A percentile compares a stretch with the other conserved stretches of the same genome.
Evolutionary conservation across 1,140 invertebrate genomes (phyloP).

Genomic region (Drosophila athabasca): DNA sequence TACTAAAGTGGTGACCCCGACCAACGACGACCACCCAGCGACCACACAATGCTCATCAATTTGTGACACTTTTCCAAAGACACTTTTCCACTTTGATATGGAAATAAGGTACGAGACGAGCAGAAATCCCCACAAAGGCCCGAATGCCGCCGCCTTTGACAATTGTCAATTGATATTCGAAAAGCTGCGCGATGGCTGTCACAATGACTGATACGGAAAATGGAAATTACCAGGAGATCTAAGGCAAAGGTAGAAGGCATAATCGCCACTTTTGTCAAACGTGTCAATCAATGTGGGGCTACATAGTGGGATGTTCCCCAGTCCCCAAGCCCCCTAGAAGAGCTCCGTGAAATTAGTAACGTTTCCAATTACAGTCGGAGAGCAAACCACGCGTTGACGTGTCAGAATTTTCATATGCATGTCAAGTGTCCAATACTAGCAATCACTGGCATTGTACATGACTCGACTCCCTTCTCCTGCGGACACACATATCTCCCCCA

Average conservation of each 20-base stretch:
- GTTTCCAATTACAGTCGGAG: constrained; percentile 63
- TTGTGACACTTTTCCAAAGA: constrained; percentile 58
- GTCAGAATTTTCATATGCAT: constrained; percentile 84
- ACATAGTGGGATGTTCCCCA: neutral
- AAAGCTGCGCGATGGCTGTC: constrained; percentile 26
- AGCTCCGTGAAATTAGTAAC: constrained; percentile 59
- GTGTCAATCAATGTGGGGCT: constrained; percentile 62
- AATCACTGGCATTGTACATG: constrained; percentile 26
- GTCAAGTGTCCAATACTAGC: constrained; percentile 76
- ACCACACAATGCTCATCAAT: constrained; percentile 38
- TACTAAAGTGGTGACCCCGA: constrained; percentile 29
- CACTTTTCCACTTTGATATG: constrained; percentile 64
- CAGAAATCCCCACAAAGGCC: constrained; percentile 65
- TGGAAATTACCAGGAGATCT: constrained; percentile 54
- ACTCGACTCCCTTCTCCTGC: constrained; percentile 4
- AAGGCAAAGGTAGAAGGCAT: constrained; percentile 35
- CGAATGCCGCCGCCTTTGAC: constrained; percentile 15
- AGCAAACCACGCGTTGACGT: constrained; percentile 71
- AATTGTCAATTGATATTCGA: constrained; percentile 59
- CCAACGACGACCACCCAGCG: constrained; percentile 34
- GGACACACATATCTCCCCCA: neutral
- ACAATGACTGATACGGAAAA: constrained; percentile 69
- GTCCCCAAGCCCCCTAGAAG: constrained; percentile 5
- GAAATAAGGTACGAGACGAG: constrained; percentile 37
- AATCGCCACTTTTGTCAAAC: constrained; percentile 73